These are phyloP conservation scores for Anthopleura xanthogrammica DNA, from an alignment of 92 coral and sea anemone species.

Conservation along the genomic window DNA sequence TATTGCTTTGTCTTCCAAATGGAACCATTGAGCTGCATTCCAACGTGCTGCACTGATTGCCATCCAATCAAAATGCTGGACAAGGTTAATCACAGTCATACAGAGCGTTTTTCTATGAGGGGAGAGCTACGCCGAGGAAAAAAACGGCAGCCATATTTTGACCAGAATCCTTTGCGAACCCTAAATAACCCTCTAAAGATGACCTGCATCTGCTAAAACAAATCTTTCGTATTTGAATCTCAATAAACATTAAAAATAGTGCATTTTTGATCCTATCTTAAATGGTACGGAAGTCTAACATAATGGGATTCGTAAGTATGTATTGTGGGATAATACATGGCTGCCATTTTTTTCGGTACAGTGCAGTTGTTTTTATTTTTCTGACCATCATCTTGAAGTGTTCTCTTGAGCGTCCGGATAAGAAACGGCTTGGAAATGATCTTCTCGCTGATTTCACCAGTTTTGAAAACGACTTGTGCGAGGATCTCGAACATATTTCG, in stretches of 20 bases:
- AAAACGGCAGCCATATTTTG: neutral
- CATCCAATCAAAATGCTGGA: neutral
- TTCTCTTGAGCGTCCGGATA: conserved; percentile 55
- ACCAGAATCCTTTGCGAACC: neutral
- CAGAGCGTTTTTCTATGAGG: neutral
- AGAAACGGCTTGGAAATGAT: conserved; percentile 66
- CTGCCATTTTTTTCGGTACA: neutral
- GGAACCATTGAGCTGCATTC: too few species aligned
- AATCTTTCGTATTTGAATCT: neutral
- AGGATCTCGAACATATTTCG: conserved; percentile 79
- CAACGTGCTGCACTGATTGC: neutral
- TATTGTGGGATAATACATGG: neutral
- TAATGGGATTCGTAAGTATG: neutral
- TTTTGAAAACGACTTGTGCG: conserved; percentile 55
- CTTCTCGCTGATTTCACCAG: conserved; percentile 52
- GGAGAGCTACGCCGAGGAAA: neutral
- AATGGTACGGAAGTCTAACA: neutral
- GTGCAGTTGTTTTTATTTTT: conserved; percentile 3
- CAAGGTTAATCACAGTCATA: neutral
- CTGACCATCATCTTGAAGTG: conserved; percentile 36
- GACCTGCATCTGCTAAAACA: neutral
- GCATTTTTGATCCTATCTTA: neutral
- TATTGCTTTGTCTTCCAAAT: too few species aligned
- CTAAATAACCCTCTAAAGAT: neutral
- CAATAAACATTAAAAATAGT: too few species aligned